Percentiles rank a stretch among this genome's conserved stretches.
phyloP scores from a whole-genome alignment of 23 tunicate species.

The Halocynthia roretzi region DNA sequence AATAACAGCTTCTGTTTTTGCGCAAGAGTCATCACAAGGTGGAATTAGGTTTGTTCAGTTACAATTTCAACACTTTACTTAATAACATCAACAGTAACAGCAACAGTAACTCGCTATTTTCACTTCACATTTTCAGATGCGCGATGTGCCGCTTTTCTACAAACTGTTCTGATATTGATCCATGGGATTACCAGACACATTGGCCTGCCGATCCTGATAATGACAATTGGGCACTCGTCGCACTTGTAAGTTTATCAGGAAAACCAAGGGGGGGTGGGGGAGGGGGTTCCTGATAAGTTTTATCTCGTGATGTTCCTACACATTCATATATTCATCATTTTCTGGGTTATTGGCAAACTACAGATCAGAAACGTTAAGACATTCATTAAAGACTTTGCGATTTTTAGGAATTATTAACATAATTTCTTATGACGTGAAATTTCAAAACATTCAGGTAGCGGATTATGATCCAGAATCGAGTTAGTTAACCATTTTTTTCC shows the following conservation, averaged over 20 bases:
- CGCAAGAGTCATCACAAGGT: slow-evolving; percentile 31
- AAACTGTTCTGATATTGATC: slow-evolving; percentile 53
- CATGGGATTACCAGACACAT: slow-evolving; percentile 43
- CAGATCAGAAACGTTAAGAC: too few relatives aligned
- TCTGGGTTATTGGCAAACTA: too few relatives aligned
- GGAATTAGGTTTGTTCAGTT: slow-evolving; percentile 63
- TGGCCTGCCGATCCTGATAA: slow-evolving; percentile 31
- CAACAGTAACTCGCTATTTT: too few relatives aligned
- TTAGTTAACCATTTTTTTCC: background rate
- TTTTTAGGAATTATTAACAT: background rate
- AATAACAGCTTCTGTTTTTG: slow-evolving; percentile 62
- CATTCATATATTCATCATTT: too few relatives aligned
- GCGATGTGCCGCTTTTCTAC: slow-evolving; percentile 58
- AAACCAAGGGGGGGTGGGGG: too few relatives aligned
- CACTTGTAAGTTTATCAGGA: slow-evolving; percentile 56
- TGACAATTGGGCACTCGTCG: slow-evolving; percentile 58
- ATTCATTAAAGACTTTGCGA: background rate
- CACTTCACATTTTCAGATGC: slow-evolving; percentile 52
- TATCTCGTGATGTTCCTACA: too few relatives aligned
- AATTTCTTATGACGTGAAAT: background rate
- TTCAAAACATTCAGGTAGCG: too few relatives aligned
- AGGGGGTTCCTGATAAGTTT: too few relatives aligned
- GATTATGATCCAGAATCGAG: background rate
- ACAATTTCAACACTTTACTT: background rate
- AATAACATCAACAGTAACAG: background rate